phyloP scores from a whole-genome alignment of 1,140 invertebrate species.

The Drosophila watanabei region DNA sequence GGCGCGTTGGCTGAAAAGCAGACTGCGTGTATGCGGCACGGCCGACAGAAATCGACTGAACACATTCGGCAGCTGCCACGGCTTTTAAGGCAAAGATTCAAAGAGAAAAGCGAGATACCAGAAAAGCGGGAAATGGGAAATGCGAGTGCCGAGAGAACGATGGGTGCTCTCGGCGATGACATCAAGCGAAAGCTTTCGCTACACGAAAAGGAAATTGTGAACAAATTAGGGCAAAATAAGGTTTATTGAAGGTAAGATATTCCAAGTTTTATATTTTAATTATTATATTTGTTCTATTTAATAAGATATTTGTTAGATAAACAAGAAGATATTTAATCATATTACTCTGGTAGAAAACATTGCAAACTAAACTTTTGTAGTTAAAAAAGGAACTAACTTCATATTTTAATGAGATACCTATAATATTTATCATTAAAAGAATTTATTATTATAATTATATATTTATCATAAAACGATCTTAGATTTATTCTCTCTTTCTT shows the following conservation, averaged over 20 bases:
- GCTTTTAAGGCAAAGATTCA: constrained; percentile 49
- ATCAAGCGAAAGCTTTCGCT: constrained; percentile 56
- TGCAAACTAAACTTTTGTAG: not conserved
- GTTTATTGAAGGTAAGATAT: not conserved
- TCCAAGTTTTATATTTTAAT: not conserved
- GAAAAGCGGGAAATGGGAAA: constrained; percentile 26
- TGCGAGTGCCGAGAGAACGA: constrained; percentile 20
- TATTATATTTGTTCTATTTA: not conserved
- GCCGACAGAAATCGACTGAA: constrained; percentile 85
- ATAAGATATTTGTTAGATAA: not conserved
- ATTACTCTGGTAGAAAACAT: not conserved
- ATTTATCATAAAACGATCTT: not conserved
- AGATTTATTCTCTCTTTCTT: not conserved
- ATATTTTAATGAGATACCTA: not conserved
- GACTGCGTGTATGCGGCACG: constrained; percentile 71
- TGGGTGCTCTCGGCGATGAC: constrained; percentile 26
- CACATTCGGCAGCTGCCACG: constrained; percentile 38
- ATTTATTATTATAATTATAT: no score
- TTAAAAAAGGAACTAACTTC: no score
- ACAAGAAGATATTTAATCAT: not conserved
- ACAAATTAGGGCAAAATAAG: accelerated
- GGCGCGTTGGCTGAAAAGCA: constrained; percentile 56
- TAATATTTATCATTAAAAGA: no score
- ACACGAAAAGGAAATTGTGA: not conserved
- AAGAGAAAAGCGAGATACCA: not conserved